Base-by-base conservation (phyloP, 35 echinoderm and acorn worm species). In the Amphiura filiformis region DNA sequence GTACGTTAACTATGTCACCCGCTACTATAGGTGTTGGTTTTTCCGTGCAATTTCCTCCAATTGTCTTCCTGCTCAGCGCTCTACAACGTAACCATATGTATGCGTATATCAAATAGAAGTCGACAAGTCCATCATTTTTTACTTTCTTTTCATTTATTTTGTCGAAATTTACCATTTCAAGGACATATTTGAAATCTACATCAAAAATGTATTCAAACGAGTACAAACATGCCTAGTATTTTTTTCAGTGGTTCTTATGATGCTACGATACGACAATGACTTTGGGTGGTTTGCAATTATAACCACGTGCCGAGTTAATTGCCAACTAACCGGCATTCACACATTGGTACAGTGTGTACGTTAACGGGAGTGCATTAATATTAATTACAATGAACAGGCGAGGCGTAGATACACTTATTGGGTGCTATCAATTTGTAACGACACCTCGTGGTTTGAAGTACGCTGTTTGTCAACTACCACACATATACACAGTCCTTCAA, bases 301-400 rank as follows among this genome's bases (percentile, higher is more conserved):
- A 70, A 70, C 17, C 61, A n/a, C n/a, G n/a, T n/a, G n/a, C n/a
- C n/a, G n/a, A n/a, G n/a, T 70, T 70, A 70, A 70, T 70, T 70
- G 61, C 17, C 26, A 70, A 18, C 61, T 70, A 70, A 70, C 61
- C 15, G 61, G n/a, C n/a, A n/a, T 30, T n/a, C 61, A 30, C 61
- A 70, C 61, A n/a, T 52, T 52, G 7, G 7, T 11, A 18, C 61
- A n/a, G 15, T 26, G 17, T 11, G 2, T 70, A 13, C 15, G 17
- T 13, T 26, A 11, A 52, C 44, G 20, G 44, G 61, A 30, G 61
- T 2, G 26, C 61, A 70, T 70, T 70, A 70, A 70, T 70, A 70
- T 70, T 70, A 70, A 70, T 70, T 70, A 70, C 61, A 5, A 30
- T n/a, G 15, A 5, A 70, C 61, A 26, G 61, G 7, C 26, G 61